phyloP scores from a whole-genome alignment of 2,113 vertebrate genomes.

The Poicephalus meyeri region DNA sequence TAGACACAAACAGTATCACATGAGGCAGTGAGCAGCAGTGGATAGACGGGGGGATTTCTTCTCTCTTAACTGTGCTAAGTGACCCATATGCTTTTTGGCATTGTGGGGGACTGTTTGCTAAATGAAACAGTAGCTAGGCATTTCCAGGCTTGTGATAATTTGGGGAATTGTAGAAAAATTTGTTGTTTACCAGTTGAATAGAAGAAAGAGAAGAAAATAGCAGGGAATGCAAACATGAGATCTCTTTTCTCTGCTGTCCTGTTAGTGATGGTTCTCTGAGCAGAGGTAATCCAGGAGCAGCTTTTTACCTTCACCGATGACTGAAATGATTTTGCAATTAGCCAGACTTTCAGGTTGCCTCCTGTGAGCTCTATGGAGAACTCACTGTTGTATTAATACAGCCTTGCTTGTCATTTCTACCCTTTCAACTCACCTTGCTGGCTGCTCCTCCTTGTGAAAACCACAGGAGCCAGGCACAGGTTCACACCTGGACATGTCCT shows the following conservation, averaged over 20 bases:
- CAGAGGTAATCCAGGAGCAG: slow-evolving; percentile 18
- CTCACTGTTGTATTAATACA: background rate
- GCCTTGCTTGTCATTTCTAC: background rate
- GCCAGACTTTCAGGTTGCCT: slow-evolving; percentile 14
- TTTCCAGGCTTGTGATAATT: background rate
- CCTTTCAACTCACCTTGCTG: background rate
- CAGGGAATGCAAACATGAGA: background rate
- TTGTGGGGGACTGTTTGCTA: background rate
- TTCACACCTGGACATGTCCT: background rate
- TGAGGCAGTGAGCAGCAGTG: rapidly evolving
- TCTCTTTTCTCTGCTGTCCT: background rate
- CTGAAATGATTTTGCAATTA: slow-evolving; percentile 44
- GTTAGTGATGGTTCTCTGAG: background rate
- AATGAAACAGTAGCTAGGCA: background rate
- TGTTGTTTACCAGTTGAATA: background rate
- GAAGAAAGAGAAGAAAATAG: background rate
- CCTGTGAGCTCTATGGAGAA: background rate
- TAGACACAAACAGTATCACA: background rate
- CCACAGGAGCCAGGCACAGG: background rate
- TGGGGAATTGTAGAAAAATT: background rate
- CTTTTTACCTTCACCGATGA: slow-evolving; percentile 6
- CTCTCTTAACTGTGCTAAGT: background rate
- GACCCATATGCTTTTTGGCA: background rate
- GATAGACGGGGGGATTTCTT: background rate
- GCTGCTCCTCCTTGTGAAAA: background rate